Percentiles rank a stretch among this genome's conserved stretches.
Conservation (phyloP, 53 echinoderm and acorn worm species). For the Luidia sarsii region DNA sequence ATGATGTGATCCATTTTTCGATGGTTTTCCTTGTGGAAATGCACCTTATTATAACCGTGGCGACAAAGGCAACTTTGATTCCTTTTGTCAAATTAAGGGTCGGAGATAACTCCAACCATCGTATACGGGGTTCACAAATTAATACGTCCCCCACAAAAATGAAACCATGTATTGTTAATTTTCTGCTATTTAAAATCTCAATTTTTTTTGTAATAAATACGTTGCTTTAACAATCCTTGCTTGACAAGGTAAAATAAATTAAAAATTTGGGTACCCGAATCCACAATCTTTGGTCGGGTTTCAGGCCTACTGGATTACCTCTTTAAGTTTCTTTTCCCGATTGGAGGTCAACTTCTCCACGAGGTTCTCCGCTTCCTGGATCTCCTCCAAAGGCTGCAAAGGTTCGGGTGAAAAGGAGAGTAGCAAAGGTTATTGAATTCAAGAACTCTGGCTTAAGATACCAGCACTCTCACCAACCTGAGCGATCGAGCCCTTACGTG, state of each 20-base stretch:
- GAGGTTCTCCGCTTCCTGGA: constrained; percentile 90
- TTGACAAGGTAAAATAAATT: neutral
- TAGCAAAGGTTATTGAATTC: neutral
- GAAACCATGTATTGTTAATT: no score
- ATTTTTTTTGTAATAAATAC: neutral
- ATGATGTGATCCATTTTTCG: no score
- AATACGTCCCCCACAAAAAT: no score
- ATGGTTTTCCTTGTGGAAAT: no score
- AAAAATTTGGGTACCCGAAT: neutral
- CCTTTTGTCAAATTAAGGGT: no score
- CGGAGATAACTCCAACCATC: no score
- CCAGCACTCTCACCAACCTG: neutral
- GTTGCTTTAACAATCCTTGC: no score
- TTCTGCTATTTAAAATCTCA: no score
- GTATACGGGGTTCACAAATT: no score
- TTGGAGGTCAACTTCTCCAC: constrained; percentile 84
- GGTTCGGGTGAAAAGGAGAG: neutral
- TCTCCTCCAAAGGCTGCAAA: constrained; percentile 80
- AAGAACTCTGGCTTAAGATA: neutral
- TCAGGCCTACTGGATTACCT: constrained; percentile 60
- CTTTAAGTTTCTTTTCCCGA: constrained; percentile 81
- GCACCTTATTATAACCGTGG: no score
- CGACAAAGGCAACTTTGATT: no score
- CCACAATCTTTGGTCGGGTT: no score
- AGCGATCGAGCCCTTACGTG: neutral